These are phyloP conservation scores for Narcine bancroftii DNA, from an alignment of 2,113 vertebrate genomes.

Conservation along the genomic window DNA sequence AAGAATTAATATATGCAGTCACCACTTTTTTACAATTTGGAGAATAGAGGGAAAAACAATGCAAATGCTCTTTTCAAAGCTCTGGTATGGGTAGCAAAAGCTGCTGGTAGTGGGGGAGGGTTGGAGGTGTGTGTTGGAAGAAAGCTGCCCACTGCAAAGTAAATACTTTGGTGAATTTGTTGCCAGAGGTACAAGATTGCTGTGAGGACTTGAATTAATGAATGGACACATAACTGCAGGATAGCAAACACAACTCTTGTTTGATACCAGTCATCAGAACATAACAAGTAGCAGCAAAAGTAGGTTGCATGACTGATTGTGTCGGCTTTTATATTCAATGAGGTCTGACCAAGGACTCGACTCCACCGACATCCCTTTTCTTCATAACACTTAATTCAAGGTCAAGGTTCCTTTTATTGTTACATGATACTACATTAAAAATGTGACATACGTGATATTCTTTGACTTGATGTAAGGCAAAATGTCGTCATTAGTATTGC, in stretches of 20 bases:
- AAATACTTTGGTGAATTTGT: neutral
- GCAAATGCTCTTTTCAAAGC: neutral
- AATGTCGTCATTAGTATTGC: too few species aligned
- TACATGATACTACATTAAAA: too few species aligned
- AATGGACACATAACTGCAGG: neutral
- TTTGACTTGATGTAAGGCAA: too few species aligned
- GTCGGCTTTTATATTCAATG: too few species aligned
- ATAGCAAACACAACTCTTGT: neutral
- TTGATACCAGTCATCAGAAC: neutral
- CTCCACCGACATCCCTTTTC: too few species aligned
- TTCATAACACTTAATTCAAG: too few species aligned
- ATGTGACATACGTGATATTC: too few species aligned
- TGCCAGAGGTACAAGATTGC: neutral
- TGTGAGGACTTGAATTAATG: neutral
- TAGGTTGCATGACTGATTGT: too few species aligned
- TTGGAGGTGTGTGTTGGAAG: neutral
- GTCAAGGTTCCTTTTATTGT: too few species aligned
- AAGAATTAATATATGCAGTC: neutral
- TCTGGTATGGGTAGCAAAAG: neutral
- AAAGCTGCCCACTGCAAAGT: neutral
- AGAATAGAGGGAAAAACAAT: neutral
- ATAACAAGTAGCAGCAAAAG: too few species aligned
- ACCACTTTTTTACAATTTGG: neutral
- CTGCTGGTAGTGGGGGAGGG: too few species aligned
- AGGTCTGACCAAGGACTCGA: too few species aligned